Evolutionary conservation across 2,797 vertebrate species (phyloP), one percentile per base, ranked within the genome.

Genomic region (Smutsia temminckii): DNA sequence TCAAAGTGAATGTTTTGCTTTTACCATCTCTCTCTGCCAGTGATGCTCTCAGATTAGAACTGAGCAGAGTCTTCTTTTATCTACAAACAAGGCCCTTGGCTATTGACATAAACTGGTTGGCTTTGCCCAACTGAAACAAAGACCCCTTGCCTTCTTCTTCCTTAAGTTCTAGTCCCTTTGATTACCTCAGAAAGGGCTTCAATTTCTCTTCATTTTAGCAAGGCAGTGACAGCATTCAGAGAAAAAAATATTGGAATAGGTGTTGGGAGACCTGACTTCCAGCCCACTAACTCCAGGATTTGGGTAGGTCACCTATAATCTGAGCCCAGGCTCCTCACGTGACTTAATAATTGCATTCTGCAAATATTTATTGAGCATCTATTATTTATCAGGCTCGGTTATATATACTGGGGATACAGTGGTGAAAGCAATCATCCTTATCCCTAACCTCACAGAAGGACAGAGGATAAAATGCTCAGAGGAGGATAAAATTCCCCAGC

Each of bases 1-100:
- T 96, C 95, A 94, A 94, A 96, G 96, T 51, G 95, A 94, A 96
- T 95, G 93, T 95, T 95, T 94, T 92, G 80, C 96, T 94, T 93
- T 91, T 91, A 89, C 84, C 96, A 46, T 96, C 80, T 92, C 95
- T 95, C 89, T 59, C 93, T 88, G 94, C 91, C 93, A 95, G 55
- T 6, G 66, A 94, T 75, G 77, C 81, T 96, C 57, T 85, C 49
- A 40, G 95, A 97, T 97, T 91, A 95, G 79, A 93, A 95, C 66
- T 74, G 75, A 96, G 89, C 71, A 63, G 57, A 84, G 87, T 64
- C 91, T 84, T 83, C 93, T 93, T 95, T 96, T 86, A 90, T 94
- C 78, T 46, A 81, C 85, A 95, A 96, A 95, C 61, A 91, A 95
- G 89, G 46, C 85, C 89, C 71, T 81, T 61, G 75, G 89, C 91